Percentiles rank a stretch among this genome's conserved stretches.
Conservation (phyloP, 1,140 invertebrate species). For the Drosophila neocordata region DNA sequence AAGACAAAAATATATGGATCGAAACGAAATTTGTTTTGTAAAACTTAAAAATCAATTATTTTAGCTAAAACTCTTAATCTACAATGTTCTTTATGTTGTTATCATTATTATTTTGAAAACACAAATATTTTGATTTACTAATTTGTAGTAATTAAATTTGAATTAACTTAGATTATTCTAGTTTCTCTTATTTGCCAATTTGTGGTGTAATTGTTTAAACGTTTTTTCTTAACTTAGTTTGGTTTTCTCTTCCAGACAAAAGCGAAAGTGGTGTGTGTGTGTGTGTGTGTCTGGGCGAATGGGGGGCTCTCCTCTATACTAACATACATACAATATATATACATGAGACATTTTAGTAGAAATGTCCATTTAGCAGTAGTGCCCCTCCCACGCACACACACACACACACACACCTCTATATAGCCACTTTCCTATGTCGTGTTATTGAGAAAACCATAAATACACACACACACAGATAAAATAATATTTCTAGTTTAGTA, state of each 20-base stretch:
- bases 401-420: neutral
- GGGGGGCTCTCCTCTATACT: too few species aligned
- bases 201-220: neutral
- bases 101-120: neutral
- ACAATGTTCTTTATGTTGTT: neutral
- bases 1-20: constrained; percentile 2
- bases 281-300: too few species aligned
- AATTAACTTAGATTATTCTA: neutral
- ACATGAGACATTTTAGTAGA: too few species aligned
- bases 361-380: too few species aligned
- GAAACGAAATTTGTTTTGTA: constrained; percentile 33
- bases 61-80: too few species aligned
- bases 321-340: too few species aligned
- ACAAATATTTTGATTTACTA: neutral
- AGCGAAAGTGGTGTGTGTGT: too few species aligned
- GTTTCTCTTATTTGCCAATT: neutral
- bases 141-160: neutral
- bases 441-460: constrained; percentile 6
- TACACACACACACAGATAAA: neutral
- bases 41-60: constrained; percentile 5
- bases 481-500: constrained; percentile 53
- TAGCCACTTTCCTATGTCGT: neutral
- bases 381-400: neutral
- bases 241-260: neutral
- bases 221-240: neutral